Conservation (phyloP, 2,888 invertebrate species). For the Gymnocheta viridis region DNA sequence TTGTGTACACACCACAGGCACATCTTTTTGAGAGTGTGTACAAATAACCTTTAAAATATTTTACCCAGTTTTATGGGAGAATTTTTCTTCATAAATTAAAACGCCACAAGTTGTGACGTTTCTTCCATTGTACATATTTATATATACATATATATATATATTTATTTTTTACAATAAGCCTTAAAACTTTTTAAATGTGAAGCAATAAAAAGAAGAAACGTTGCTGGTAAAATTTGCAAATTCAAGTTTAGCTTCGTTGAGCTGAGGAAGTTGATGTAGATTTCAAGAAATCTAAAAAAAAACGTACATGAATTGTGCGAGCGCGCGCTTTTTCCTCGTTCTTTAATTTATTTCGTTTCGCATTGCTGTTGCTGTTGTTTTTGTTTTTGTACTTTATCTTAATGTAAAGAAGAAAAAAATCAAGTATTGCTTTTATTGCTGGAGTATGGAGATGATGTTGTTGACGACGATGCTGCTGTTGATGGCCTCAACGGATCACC, state of each 20-base stretch:
- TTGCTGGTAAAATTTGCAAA: not conserved
- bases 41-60: not conserved
- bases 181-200: not conserved
- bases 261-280: not conserved
- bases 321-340: not conserved
- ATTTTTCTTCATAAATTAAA: not conserved
- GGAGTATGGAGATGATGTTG: slow-evolving; percentile 31
- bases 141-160: too few species aligned
- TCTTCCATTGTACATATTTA: too few species aligned
- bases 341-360: slow-evolving; percentile 25
- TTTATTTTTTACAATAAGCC: not conserved
- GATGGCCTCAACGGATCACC: slow-evolving; percentile 27
- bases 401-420: slow-evolving; percentile 4
- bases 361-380: not conserved
- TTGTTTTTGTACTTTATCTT: slow-evolving; percentile 6
- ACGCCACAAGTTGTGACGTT: not conserved
- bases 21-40: not conserved
- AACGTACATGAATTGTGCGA: not conserved
- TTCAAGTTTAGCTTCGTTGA: not conserved
- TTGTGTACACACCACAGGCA: not conserved
- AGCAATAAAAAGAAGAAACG: not conserved
- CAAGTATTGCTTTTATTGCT: not conserved
- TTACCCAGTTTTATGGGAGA: not conserved
- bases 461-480: slow-evolving; percentile 26
- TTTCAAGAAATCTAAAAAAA: not conserved